Base-by-base conservation (phyloP, 2,888 invertebrate species). In the Ariolimax columbianus region DNA sequence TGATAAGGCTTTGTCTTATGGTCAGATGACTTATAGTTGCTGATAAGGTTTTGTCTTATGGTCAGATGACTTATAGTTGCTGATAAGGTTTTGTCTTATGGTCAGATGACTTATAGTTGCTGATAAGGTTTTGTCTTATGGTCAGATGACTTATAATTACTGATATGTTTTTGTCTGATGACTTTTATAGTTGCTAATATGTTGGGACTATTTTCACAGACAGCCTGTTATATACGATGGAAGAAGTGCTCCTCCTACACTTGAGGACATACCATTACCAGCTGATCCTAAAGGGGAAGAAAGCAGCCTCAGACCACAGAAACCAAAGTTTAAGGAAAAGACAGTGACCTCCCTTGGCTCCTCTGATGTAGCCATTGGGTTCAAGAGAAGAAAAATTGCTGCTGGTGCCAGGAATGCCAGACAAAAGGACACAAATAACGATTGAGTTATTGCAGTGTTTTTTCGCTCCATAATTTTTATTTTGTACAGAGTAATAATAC, bases 381-480 rank as follows among this genome's bases (percentile, higher is more conserved):
- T 93, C 85, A 93, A 92, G 84, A 93, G 92, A 85, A 86, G 92
- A 86, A 93, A 93, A 89, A 86, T 93, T 77, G 89, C 88, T 19
- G 86, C 89, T n/a, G 90, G 91, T 40, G 90, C 91, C 26, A 84
- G 90, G 66, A 91, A 91, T 87, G 88, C 89, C 19, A 82, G 92
- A 36, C 88, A 88, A 82, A 88, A 91, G 77, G 89, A 88, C 72
- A 88, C 87, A 38, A 90, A 90, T 85, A n/a, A n/a, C n/a, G 90
- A 91, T 77, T 87, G 81, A 85, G 19, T 63, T 63, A 63, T n/a
- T 23, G n/a, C 2, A 63, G 7, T 63, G n/a, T 26, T 23, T 63
- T n/a, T n/a, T n/a, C 4, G n/a, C 59, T 23, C n/a, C n/a, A n/a
- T 63, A 63, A 63, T 26, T 63, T n/a, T n/a, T n/a, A 63, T 63